These are phyloP conservation scores for Sitta carolinensis DNA, from an alignment of 2,797 vertebrate genomes.

Conservation along the genomic window DNA sequence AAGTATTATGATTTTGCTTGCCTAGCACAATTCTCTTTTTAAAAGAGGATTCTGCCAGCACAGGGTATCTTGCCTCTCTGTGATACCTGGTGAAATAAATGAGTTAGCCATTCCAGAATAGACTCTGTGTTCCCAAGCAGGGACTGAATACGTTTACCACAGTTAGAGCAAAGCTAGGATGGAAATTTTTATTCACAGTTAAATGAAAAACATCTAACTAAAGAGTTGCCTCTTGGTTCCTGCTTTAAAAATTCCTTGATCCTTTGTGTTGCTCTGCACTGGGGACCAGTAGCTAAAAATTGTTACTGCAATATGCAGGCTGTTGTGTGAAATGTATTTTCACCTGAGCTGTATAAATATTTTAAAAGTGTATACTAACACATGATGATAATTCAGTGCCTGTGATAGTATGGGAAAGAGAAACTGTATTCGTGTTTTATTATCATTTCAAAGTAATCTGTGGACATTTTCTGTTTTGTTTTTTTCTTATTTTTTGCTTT, in stretches of 20 bases:
- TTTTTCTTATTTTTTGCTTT: not conserved
- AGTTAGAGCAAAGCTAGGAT: not conserved
- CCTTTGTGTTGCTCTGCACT: not conserved
- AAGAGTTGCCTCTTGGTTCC: not conserved
- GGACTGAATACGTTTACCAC: not conserved
- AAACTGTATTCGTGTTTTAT: not conserved
- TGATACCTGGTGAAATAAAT: not conserved
- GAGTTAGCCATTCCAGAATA: not conserved
- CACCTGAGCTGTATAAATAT: constrained; percentile 32
- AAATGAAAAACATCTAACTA: not conserved
- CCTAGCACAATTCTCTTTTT: not conserved
- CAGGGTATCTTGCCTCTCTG: not conserved
- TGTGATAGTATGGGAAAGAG: not conserved
- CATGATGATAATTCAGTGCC: not conserved
- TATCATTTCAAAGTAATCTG: not conserved
- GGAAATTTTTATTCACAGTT: not conserved
- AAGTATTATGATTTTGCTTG: not conserved
- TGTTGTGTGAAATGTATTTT: not conserved
- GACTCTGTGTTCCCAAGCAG: not conserved
- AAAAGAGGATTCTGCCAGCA: not conserved
- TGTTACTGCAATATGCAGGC: not conserved
- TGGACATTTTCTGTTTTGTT: not conserved
- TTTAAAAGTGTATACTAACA: not conserved
- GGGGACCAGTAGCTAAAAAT: not conserved
- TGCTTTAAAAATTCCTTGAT: not conserved